Evolutionary conservation across 2,113 vertebrate genomes (phyloP).

Genomic region (Triplophysa dalaica): DNA sequence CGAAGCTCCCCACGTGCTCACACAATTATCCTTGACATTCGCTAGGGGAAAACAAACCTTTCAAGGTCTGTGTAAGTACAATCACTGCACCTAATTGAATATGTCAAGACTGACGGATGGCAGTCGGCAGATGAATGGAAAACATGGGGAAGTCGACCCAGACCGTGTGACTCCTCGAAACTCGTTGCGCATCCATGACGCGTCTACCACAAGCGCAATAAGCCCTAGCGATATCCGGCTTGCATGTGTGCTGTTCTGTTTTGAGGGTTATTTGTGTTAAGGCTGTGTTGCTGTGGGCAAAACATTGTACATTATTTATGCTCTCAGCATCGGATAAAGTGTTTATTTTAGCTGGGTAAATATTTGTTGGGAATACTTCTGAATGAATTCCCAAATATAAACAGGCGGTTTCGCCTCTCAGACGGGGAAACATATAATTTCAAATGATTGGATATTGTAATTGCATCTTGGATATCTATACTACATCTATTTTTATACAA

Average conservation of each 20-base stretch:
- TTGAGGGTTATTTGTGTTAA: not conserved
- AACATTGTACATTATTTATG: constrained; percentile 35
- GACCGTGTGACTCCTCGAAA: constrained; percentile 42
- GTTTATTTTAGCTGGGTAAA: constrained; percentile 18
- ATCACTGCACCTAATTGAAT: constrained; percentile 60
- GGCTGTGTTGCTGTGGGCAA: constrained; percentile 8
- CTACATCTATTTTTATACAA: not conserved
- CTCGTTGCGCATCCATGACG: not conserved
- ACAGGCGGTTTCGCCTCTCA: not conserved
- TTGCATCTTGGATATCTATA: not conserved
- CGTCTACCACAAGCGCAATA: not conserved
- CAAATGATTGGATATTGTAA: not conserved
- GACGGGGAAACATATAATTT: not conserved
- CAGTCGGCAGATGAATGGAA: constrained; percentile 22
- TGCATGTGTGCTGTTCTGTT: not conserved
- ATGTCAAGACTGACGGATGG: constrained; percentile 53
- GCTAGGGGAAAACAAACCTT: constrained; percentile 56
- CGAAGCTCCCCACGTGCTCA: constrained; percentile 26
- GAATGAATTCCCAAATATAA: constrained; percentile 17
- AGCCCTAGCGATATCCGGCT: not conserved
- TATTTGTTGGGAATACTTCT: constrained; percentile 19
- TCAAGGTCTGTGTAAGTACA: constrained; percentile 62
- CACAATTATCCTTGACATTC: constrained; percentile 58
- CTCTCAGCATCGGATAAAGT: not conserved
- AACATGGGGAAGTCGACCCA: constrained; percentile 20